Base-by-base conservation (phyloP, 2,888 invertebrate species). In the Sylvicola fuscatus region DNA sequence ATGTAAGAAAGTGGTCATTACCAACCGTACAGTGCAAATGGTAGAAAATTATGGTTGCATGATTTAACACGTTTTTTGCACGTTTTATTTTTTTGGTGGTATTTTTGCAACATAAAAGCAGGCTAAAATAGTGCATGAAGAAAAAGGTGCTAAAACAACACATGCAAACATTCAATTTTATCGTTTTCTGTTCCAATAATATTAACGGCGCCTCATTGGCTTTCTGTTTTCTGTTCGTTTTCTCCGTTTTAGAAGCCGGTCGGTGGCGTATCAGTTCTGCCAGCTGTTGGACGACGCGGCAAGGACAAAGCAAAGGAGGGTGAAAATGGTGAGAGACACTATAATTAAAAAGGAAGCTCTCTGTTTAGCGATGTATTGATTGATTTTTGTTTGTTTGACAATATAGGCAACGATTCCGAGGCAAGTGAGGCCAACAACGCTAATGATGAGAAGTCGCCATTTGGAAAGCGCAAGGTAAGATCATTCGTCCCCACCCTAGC, bases 221-320 rank as follows among this genome's bases (percentile, higher is more conserved):
- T 11, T 16, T 32, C 14, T 11, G 16, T 32, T 32, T 32, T 32
- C 29, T 29, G 6, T 29, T 12, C n/a, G 15, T 16, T 32, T 12
- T 15, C n/a, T n/a, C n/a, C n/a, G 27, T 64, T 65, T 35, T 65
- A 84, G 83, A 82, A 81, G 62, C 82, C 82, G 16, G 65, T 79
- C 26, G 84, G 84, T 33, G 84, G 83, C 7, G 77, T 86, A 39
- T 77, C 82, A 41, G 84, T 84, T 43, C 67, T 84, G 58, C 83
- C 83, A 33, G 54, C 66, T 39, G 62, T 65, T 42, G 65, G 65
- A 46, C 66, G 64, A 51, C 62, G 61, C 43, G 63, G 64, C 50
- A 65, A 68, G 46, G 62, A 65, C 38, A 62, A 72, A 43, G 70
- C 66, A 50, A 47, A 53, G 47, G 58, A 21, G 26, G 11, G 17